A percentile compares a stretch with the other conserved stretches of the same genome.
These are phyloP conservation scores for Andricus grossulariae DNA, from an alignment of 1,140 invertebrate species.

Conservation along the genomic window DNA sequence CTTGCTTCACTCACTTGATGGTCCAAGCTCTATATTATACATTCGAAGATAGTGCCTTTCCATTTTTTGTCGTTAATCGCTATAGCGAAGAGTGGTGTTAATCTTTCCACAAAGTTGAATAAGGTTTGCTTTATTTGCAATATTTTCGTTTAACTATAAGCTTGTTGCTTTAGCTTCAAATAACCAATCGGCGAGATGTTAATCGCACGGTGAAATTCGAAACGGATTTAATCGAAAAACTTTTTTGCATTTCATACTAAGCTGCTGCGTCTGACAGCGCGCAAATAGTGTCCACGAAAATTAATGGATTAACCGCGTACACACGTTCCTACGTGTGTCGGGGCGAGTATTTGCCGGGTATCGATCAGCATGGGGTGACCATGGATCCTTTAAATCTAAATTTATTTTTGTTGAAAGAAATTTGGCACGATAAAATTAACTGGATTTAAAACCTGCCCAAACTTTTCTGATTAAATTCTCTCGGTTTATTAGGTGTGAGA, in stretches of 20 bases:
- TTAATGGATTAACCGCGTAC: conserved; percentile 55
- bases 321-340: conserved; percentile 51
- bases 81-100: too few species aligned
- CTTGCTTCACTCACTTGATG: conserved; percentile 24
- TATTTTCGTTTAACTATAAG: not conserved
- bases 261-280: conserved; percentile 54
- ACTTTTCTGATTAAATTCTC: not conserved
- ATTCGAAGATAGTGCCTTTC: not conserved
- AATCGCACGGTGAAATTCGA: not conserved
- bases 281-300: conserved; percentile 56
- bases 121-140: too few species aligned
- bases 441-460: not conserved
- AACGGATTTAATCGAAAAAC: conserved; percentile 59
- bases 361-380: conserved; percentile 40
- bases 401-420: not conserved
- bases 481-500: not conserved
- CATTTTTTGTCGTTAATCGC: not conserved
- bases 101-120: too few species aligned
- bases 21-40: not conserved
- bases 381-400: not conserved
- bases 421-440: not conserved
- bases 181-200: not conserved
- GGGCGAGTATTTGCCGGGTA: conserved; percentile 32
- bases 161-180: not conserved
- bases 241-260: conserved; percentile 55